phyloP scores from a whole-genome alignment of 2,888 invertebrate species.

The Morinoia aosen region DNA sequence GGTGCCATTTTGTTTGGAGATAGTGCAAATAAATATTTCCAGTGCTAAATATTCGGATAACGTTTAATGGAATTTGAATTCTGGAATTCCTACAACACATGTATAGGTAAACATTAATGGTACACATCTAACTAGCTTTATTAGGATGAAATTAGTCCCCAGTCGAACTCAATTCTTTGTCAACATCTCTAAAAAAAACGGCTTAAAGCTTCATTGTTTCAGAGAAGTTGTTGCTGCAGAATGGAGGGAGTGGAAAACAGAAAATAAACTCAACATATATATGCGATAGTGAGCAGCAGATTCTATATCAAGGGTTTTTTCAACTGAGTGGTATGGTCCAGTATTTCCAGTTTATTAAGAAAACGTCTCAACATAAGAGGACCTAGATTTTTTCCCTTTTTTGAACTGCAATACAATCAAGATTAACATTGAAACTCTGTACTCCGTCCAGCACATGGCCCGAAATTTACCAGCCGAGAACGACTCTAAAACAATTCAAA shows the following conservation, averaged over 20 bases:
- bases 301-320: too few species aligned
- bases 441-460: not conserved
- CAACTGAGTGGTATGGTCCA: too few species aligned
- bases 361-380: not conserved
- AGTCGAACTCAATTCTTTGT: not conserved
- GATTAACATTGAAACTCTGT: not conserved
- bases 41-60: too few species aligned
- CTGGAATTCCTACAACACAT: not conserved
- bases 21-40: too few species aligned
- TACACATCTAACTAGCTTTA: not conserved
- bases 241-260: not conserved
- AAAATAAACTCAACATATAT: not conserved
- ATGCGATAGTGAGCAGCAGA: too few species aligned
- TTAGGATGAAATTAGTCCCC: not conserved
- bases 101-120: not conserved
- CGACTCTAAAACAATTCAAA: not conserved
- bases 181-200: not conserved
- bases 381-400: not conserved
- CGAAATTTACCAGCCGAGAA: not conserved
- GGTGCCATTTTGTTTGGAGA: too few species aligned
- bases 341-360: too few species aligned
- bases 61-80: not conserved
- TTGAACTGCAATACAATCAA: too few species aligned
- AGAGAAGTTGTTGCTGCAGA: not conserved
- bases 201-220: too few species aligned